These are phyloP conservation scores for Zaprionus vittiger DNA, from an alignment of 1,140 invertebrate species.

Conservation along the genomic window DNA sequence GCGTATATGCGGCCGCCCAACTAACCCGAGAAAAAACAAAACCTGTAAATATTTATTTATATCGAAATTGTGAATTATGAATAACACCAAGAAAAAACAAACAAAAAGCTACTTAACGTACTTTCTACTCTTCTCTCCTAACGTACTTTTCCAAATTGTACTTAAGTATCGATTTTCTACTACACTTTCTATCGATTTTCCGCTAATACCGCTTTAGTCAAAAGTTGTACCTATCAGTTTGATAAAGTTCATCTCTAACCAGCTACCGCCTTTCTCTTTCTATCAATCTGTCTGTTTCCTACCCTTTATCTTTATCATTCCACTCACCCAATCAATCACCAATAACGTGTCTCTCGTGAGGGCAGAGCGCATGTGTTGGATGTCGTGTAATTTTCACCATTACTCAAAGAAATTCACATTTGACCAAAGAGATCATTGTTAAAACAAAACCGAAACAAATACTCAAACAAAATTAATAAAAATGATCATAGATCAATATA, in stretches of 20 bases:
- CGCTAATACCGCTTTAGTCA: conserved; percentile 61
- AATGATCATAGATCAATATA: conserved; percentile 52
- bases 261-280: conserved; percentile 13
- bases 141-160: conserved; percentile 75
- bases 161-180: conserved; percentile 46
- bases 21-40: conserved; percentile 53
- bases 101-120: conserved; percentile 41
- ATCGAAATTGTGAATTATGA: conserved; percentile 77
- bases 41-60: conserved; percentile 74
- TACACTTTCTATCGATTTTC: conserved; percentile 28
- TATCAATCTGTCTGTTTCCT: conserved; percentile 38
- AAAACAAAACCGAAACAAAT: conserved; percentile 14
- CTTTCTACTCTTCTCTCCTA: conserved; percentile 36
- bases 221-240: conserved; percentile 47
- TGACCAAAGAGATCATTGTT: conserved; percentile 58
- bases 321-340: conserved; percentile 68
- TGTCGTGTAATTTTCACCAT: conserved; percentile 83
- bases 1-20: conserved; percentile 55
- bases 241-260: conserved; percentile 26
- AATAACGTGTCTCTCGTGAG: conserved; percentile 82
- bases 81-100: conserved; percentile 56
- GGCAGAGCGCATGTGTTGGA: conserved; percentile 85
- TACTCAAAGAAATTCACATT: conserved; percentile 58
- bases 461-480: conserved; percentile 43
- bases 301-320: conserved; percentile 45